These are phyloP conservation scores for Laterallus jamaicensis DNA, from an alignment of 2,113 vertebrate genomes.

Conservation along the genomic window DNA sequence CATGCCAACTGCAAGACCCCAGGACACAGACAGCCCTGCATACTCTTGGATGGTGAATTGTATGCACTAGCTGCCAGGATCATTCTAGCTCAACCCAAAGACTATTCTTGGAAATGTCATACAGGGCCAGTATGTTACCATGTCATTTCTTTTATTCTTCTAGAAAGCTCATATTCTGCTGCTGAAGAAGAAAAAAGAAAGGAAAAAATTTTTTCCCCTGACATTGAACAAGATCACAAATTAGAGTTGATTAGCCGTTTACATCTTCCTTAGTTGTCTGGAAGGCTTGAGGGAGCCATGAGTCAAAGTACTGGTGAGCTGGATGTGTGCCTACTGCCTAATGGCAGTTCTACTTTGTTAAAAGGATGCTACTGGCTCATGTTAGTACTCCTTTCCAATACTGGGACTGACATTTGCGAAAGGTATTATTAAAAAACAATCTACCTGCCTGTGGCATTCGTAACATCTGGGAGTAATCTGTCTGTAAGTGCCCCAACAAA, in stretches of 20 bases:
- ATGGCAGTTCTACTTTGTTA: neutral
- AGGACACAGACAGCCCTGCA: neutral
- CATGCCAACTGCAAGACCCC: neutral
- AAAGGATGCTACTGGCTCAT: neutral
- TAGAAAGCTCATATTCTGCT: neutral
- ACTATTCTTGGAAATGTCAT: neutral
- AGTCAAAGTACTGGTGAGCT: neutral
- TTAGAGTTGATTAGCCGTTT: constrained; percentile 9
- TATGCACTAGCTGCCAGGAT: neutral
- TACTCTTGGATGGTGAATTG: neutral
- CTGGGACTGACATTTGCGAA: neutral
- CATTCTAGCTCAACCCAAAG: neutral
- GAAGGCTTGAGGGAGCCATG: neutral
- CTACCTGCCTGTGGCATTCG: neutral
- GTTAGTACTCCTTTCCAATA: neutral
- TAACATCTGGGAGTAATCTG: neutral
- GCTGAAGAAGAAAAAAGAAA: neutral
- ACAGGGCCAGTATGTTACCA: neutral
- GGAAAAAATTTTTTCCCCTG: neutral
- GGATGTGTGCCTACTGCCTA: neutral
- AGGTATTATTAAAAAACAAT: neutral
- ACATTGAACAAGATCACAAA: neutral
- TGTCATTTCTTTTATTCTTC: neutral
- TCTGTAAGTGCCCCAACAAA: neutral
- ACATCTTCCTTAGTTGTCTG: neutral